Evolutionary conservation across 2,888 invertebrate species (phyloP).

Genomic region (Drosophila crucigera): DNA sequence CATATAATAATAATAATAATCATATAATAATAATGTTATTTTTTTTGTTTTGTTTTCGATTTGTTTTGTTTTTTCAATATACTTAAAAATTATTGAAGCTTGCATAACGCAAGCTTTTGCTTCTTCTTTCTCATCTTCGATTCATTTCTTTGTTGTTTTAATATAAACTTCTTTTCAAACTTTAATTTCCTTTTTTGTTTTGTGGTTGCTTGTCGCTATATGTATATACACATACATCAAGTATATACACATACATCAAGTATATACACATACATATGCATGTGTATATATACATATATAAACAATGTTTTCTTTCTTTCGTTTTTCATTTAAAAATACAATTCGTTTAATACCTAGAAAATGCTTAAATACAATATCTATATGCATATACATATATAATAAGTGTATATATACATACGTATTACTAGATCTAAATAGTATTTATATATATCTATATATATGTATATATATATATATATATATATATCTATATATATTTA

Average conservation of each 20-base stretch:
- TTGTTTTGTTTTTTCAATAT: conserved; percentile 46
- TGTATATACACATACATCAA: conserved; percentile 6
- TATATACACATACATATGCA: conserved; percentile 27
- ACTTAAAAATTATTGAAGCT: conserved; percentile 63
- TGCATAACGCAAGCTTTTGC: conserved; percentile 47
- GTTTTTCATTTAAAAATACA: conserved; percentile 70
- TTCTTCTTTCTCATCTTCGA: conserved; percentile 27
- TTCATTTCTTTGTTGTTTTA: conserved; percentile 25
- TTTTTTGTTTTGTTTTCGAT: conserved; percentile 43
- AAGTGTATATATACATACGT: conserved; percentile 46
- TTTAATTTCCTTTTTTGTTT: conserved; percentile 19
- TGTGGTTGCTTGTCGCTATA: conserved; percentile 29
- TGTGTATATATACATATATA: conserved; percentile 37
- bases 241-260: conserved; percentile 24
- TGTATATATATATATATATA: conserved; percentile 29
- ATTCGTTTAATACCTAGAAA: conserved; percentile 76
- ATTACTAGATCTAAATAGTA: conserved; percentile 42
- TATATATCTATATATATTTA: conserved; percentile 18
- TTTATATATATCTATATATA: conserved; percentile 33
- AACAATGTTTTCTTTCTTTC: conserved; percentile 40
- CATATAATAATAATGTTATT: conserved; percentile 63
- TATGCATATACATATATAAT: conserved; percentile 57
- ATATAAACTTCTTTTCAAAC: conserved; percentile 23
- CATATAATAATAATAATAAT: conserved; percentile 44
- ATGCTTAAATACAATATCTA: conserved; percentile 77